Evolutionary conservation across 2,888 invertebrate genomes (phyloP).

Genomic region (Aricia artaxerxes): DNA sequence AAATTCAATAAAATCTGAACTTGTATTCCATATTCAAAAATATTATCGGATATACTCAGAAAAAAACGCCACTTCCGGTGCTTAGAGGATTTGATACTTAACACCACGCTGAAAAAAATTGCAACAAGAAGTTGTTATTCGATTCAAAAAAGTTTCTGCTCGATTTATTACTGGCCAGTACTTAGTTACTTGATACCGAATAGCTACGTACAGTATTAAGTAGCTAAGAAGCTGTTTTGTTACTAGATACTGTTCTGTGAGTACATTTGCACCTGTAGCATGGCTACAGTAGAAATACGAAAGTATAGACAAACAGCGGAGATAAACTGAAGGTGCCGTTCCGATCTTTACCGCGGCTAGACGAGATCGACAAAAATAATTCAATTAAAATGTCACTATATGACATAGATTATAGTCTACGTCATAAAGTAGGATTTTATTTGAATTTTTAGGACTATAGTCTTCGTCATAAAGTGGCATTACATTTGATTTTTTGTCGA

Average conservation of each 20-base stretch:
- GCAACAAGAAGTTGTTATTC: not conserved
- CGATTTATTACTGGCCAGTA: not conserved
- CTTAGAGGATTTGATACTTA: not conserved
- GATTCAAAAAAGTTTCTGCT: slow-evolving; percentile 6
- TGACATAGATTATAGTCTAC: too few species aligned
- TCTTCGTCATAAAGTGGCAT: too few species aligned
- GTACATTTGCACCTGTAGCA: too few species aligned
- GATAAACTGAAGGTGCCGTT: too few species aligned
- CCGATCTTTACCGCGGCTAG: too few species aligned
- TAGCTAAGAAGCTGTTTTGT: not conserved
- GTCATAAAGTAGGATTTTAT: too few species aligned
- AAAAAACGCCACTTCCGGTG: not conserved
- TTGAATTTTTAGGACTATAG: too few species aligned
- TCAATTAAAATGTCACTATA: too few species aligned
- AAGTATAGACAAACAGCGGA: too few species aligned
- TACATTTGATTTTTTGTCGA: too few species aligned
- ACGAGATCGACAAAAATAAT: too few species aligned
- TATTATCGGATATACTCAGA: slow-evolving; percentile 14
- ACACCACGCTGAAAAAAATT: not conserved
- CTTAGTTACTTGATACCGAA: not conserved
- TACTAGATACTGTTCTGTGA: not conserved
- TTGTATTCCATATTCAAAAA: slow-evolving; percentile 35
- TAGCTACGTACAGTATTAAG: slow-evolving; percentile 4
- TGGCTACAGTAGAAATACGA: too few species aligned
- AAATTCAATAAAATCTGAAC: slow-evolving; percentile 4